These are phyloP conservation scores for Cantharis flavilabris DNA, from an alignment of 2,888 invertebrate species.

Conservation along the genomic window DNA sequence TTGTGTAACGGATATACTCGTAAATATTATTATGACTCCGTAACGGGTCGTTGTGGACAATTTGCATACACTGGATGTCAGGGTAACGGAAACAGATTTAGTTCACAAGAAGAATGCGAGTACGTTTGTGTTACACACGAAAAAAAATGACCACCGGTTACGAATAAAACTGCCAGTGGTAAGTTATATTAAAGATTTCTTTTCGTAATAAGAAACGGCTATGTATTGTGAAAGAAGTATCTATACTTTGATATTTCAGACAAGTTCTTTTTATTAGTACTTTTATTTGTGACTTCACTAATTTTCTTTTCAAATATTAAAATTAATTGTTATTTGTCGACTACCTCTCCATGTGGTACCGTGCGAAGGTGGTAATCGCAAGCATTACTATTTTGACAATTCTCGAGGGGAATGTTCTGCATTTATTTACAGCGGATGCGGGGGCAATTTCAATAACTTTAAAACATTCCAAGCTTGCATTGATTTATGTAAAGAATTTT, in stretches of 20 bases:
- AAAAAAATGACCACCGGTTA: conserved; percentile 55
- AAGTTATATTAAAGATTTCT: too few relatives aligned
- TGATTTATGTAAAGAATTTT: conserved; percentile 59
- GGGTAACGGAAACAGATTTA: conserved; percentile 85
- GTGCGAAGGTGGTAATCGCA: conserved; percentile 60
- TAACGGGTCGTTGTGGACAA: conserved; percentile 64
- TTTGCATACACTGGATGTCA: conserved; percentile 83
- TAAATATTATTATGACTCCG: conserved; percentile 73
- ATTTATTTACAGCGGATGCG: conserved; percentile 87
- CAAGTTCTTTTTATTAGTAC: too few relatives aligned
- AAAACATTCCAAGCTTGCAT: conserved; percentile 72
- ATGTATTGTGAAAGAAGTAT: too few relatives aligned
- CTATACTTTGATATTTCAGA: too few relatives aligned
- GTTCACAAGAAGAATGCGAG: conserved; percentile 73
- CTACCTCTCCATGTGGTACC: conserved; percentile 67
- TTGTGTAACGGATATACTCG: conserved; percentile 68
- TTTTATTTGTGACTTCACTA: background rate
- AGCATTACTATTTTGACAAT: conserved; percentile 77
- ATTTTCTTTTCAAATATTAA: conserved; percentile 30
- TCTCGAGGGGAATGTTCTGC: conserved; percentile 71
- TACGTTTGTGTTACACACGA: conserved; percentile 68
- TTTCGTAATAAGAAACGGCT: too few relatives aligned
- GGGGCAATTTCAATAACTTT: conserved; percentile 87
- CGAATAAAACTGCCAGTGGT: conserved; percentile 46
- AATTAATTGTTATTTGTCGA: conserved; percentile 59